Evolutionary conservation across 2,888 invertebrate genomes (phyloP).

Genomic region (Candidula unifasciata): DNA sequence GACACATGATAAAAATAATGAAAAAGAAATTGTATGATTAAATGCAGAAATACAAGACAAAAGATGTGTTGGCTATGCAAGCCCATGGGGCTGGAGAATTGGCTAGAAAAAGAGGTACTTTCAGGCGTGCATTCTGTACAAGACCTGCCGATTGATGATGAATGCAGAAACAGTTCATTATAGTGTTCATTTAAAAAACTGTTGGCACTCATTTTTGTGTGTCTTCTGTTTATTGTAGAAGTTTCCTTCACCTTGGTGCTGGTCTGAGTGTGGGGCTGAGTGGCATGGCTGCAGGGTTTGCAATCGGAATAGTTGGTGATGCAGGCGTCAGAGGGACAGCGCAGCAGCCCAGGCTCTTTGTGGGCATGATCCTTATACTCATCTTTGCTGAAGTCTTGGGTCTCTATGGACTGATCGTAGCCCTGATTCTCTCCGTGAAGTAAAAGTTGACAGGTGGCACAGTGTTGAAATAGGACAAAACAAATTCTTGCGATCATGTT

Average conservation of each 20-base stretch:
- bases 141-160: too few species aligned
- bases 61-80: too few species aligned
- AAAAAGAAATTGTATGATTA: too few species aligned
- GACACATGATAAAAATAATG: too few species aligned
- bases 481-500: neutral
- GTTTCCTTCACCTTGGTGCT: slow-evolving; percentile 97
- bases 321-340: slow-evolving; percentile 99
- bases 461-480: neutral
- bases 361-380: slow-evolving; percentile 99
- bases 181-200: neutral
- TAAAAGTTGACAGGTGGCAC: slow-evolving; percentile 23
- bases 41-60: too few species aligned
- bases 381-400: slow-evolving; percentile 99
- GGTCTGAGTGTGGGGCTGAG: slow-evolving; percentile 98
- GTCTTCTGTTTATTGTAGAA: slow-evolving; percentile 82
- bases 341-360: slow-evolving; percentile 99
- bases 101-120: too few species aligned
- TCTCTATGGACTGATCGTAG: slow-evolving; percentile 99
- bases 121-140: too few species aligned
- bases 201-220: neutral
- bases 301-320: slow-evolving; percentile 99
- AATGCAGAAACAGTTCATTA: too few species aligned
- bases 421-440: slow-evolving; percentile 92
- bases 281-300: slow-evolving; percentile 98
- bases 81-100: too few species aligned